Evolutionary conservation across 2,113 vertebrate species (phyloP), one percentile per base, ranked within the genome.

Genomic region (Ariopsis seemanni): DNA sequence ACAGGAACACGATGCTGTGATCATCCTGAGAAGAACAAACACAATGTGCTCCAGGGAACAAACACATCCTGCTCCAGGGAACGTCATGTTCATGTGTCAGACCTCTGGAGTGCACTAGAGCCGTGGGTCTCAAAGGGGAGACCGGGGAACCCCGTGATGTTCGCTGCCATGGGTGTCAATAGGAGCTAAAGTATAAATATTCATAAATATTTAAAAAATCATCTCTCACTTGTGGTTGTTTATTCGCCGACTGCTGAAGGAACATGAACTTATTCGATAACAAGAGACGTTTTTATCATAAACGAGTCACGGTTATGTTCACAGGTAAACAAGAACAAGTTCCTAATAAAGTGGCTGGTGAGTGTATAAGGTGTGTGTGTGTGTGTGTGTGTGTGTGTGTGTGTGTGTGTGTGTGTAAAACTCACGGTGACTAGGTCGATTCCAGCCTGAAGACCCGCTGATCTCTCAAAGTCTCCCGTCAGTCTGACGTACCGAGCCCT

Each of bases 1-100:
- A 99, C n/a, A 99, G 96, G 93, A 99, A 99, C 86, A 99, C 52
- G 71, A 99, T 99, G 94, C 98, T 99, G 94, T 98, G 97, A 0
- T 95, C 89, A 91, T 99, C 97, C 98, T 99, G 91, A 58, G 90
- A 7, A 86, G 7, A 88, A 5, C 82, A 25, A 89, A 42, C 53
- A 79, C 77, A 10, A 55, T 1, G 1, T 42, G 42, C 42, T 53
- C 8, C 27, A 42, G 25, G 42, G 2, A 17, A 55, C 0, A 52
- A 20, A 77, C 10, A 4, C 22, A 52, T 25, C 42, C 17, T 11
- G 34, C 34, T 18, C 30, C 71, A 10, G 17, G 7, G 9, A 22
- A 74, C 34, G 48, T 48, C 71, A 17, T 30, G 0, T 34, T 30
- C 9, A 71, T 14, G 14, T 34, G 27, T 42, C 42, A 42, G 42